Base-by-base conservation (phyloP, 2,113 vertebrate species). In the Barbus barbus region DNA sequence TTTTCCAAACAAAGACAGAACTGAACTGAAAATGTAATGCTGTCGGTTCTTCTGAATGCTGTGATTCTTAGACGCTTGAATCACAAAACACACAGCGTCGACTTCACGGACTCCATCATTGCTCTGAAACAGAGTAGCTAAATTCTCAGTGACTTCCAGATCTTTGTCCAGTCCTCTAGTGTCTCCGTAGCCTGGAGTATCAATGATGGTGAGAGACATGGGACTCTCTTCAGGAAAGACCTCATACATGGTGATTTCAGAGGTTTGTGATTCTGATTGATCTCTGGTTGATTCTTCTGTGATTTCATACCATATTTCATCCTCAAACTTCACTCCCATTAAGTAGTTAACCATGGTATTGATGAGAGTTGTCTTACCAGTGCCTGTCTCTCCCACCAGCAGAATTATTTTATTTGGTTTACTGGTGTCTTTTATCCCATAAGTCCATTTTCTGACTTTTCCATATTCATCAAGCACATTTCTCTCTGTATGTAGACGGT, bases 301-400 rank as follows among this genome's bases (percentile, higher is more conserved):
- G 51, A 90, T 83, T 69, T 90, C 86, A 83, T 76, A 85, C 63
- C 80, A 76, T 6, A 84, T 33, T 7, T 84, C n/a, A 13, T 90
- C 89, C 18, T 82, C 46, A 86, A 81, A 87, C 41, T 86, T 51
- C 38, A 89, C 83, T 4, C 77, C 81, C 44, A 90, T 31, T 81
- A 89, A 81, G 67, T 90, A 85, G 69, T 86, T 91, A 56, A 87
- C 41, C 81, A 90, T 88, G 2, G 60, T 76, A 53, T 89, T 88
- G 60, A 90, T 90, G 44, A 84, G 16, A 14, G 87, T 88, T 0
- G 88, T 82, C 69, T 90, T 90, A 13, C 88, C 89, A 56, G 65
- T 36, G 5, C 89, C 86, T 1, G 81, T 89, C 38, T 83, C 86
- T 81, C 88, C 89, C 51, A 89, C 44, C 56, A 90, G 9, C 48